phyloP scores from a whole-genome alignment of 2,888 invertebrate species.

The Mythimna pallens region DNA sequence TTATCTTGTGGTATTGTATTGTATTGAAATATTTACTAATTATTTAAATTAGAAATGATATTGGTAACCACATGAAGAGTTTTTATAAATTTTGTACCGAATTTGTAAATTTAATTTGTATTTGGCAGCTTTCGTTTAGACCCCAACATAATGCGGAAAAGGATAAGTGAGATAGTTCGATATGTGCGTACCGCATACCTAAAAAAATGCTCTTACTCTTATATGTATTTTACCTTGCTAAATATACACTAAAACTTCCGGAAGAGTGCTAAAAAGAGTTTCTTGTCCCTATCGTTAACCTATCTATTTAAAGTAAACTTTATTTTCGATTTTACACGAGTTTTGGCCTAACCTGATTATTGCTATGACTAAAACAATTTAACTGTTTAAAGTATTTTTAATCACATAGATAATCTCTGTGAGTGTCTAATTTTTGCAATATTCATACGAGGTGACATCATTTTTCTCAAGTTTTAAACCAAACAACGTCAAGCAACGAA shows the following conservation, averaged over 20 bases:
- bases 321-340: background rate
- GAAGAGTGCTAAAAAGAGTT: slow-evolving; percentile 35
- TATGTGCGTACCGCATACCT: background rate
- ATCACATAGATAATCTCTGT: background rate
- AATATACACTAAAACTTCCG: background rate
- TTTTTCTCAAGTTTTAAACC: slow-evolving; percentile 14
- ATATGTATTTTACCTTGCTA: slow-evolving; percentile 5
- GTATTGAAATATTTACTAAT: background rate
- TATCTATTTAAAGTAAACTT: background rate
- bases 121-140: too few relatives aligned
- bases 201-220: background rate
- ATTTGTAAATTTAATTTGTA: too few relatives aligned
- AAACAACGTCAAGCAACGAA: slow-evolving; percentile 16
- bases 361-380: background rate
- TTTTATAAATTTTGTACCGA: too few relatives aligned
- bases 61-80: too few relatives aligned
- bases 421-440: background rate
- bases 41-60: too few relatives aligned
- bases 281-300: slow-evolving; percentile 15
- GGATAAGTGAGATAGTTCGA: too few relatives aligned
- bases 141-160: too few relatives aligned
- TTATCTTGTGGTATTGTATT: slow-evolving; percentile 2
- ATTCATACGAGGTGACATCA: slow-evolving; percentile 26
- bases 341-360: background rate
- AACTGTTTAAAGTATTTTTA: background rate